Percentiles rank a stretch among this genome's conserved stretches.
These are phyloP conservation scores for Parotocinclus haroldoi DNA, from an alignment of 2,797 vertebrate genomes.

Conservation along the genomic window DNA sequence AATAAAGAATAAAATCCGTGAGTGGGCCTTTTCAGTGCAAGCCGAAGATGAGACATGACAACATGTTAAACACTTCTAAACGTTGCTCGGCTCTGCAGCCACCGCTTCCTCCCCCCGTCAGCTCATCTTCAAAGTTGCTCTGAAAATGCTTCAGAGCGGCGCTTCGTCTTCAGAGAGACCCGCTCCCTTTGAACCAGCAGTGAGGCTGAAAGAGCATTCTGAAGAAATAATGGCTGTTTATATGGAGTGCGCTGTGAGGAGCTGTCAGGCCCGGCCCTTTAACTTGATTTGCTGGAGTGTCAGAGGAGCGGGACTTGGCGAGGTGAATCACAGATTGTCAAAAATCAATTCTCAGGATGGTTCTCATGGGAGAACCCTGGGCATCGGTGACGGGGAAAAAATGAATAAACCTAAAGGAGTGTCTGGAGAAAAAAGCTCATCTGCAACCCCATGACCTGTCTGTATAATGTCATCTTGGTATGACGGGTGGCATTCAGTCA, in stretches of 20 bases:
- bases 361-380: conserved; percentile 64
- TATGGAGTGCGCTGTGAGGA: conserved; percentile 63
- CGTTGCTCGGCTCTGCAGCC: conserved; percentile 9
- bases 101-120: conserved; percentile 12
- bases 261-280: conserved; percentile 69
- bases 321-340: conserved; percentile 72
- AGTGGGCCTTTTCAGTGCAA: background rate
- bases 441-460: conserved; percentile 60
- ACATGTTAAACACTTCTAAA: conserved; percentile 42
- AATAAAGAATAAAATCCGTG: too few relatives aligned
- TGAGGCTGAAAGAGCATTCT: conserved; percentile 69
- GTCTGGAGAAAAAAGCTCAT: conserved; percentile 69
- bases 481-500: conserved; percentile 64
- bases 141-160: conserved; percentile 50
- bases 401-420: conserved; percentile 65
- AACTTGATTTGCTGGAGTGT: conserved; percentile 74
- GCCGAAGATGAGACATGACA: conserved; percentile 28
- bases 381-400: conserved; percentile 64
- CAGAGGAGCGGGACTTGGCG: conserved; percentile 58
- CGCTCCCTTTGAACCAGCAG: conserved; percentile 59
- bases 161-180: conserved; percentile 52
- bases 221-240: conserved; percentile 74
- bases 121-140: conserved; percentile 52
- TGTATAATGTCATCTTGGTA: conserved; percentile 64
- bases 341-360: conserved; percentile 71